A percentile compares a stretch with the other conserved stretches of the same genome.
These are phyloP conservation scores for Acanthornis magna DNA, from an alignment of 2,797 vertebrate genomes.

Conservation along the genomic window DNA sequence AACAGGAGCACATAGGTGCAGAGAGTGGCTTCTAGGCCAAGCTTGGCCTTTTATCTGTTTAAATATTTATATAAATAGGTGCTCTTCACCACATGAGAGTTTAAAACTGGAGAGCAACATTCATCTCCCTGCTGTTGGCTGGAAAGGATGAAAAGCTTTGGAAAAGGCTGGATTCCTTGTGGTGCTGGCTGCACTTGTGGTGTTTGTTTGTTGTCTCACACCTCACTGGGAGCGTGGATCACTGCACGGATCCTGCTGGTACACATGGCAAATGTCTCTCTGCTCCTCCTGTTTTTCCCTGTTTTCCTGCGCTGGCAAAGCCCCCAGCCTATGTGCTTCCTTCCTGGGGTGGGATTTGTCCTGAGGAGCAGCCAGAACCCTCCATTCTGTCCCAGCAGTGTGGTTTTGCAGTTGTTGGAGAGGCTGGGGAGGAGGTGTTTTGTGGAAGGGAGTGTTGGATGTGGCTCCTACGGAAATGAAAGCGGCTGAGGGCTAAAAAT, in stretches of 20 bases:
- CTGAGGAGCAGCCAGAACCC: background rate
- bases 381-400: background rate
- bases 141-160: background rate
- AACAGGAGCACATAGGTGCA: too few relatives aligned
- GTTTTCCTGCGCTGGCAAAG: background rate
- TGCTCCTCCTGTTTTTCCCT: background rate
- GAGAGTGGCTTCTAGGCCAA: background rate
- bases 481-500: background rate
- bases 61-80: background rate
- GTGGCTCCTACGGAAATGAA: accelerated
- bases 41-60: background rate
- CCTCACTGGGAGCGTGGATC: background rate
- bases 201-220: background rate
- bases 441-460: background rate
- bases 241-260: accelerated
- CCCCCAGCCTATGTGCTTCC: background rate
- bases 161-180: background rate
- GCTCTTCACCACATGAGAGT: background rate
- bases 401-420: background rate
- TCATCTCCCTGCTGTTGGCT: background rate
- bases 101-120: background rate
- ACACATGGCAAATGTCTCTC: accelerated
- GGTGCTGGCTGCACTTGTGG: background rate
- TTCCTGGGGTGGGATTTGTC: accelerated
- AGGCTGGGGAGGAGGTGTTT: background rate